Evolutionary conservation across 1,140 invertebrate genomes (phyloP).

Genomic region (Forficula auricularia): DNA sequence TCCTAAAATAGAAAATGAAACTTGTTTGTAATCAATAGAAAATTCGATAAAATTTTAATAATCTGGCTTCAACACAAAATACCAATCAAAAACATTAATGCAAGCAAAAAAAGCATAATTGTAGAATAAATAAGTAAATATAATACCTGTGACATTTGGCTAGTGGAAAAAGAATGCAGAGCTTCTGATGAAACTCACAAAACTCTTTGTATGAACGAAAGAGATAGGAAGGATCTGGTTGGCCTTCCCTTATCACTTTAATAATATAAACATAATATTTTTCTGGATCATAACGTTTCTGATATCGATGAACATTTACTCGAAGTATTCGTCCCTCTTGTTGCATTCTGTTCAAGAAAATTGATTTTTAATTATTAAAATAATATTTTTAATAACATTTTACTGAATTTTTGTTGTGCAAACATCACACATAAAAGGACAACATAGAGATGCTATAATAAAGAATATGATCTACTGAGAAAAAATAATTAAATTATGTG

Average conservation of each 20-base stretch:
- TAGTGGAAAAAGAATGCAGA: constrained; percentile 80
- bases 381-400: not conserved
- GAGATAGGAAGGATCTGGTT: constrained; percentile 66
- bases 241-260: constrained; percentile 64
- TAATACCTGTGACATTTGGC: constrained; percentile 70
- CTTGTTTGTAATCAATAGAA: too few species aligned
- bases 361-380: not conserved
- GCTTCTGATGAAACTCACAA: constrained; percentile 86
- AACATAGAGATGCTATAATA: too few species aligned
- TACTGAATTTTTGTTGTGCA: too few species aligned
- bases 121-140: too few species aligned
- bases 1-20: too few species aligned
- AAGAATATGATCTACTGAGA: too few species aligned
- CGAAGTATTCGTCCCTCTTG: constrained; percentile 77
- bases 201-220: constrained; percentile 93
- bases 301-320: constrained; percentile 71
- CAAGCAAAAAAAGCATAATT: too few species aligned
- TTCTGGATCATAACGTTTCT: constrained; percentile 92
- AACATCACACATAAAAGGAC: too few species aligned
- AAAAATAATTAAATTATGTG: too few species aligned
- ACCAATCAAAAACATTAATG: too few species aligned
- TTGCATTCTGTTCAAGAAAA: constrained; percentile 43
- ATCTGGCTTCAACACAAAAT: too few species aligned
- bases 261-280: constrained; percentile 97
- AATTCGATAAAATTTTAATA: too few species aligned